Conservation (phyloP, 1,140 invertebrate genomes). For the Teleogryllus occipitalis region DNA sequence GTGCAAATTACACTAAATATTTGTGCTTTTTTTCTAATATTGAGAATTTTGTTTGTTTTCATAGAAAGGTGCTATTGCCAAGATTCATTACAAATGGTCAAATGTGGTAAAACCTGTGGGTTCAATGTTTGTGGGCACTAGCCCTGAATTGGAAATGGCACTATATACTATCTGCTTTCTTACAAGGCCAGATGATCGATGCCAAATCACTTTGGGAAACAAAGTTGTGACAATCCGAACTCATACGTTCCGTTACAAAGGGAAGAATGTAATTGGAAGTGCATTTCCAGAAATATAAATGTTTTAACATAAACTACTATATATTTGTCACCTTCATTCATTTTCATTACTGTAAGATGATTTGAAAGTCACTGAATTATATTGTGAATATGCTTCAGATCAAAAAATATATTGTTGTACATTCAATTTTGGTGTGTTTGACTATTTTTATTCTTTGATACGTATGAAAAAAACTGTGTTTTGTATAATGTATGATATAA, state of each 20-base stretch:
- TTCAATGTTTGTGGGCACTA: slow-evolving; percentile 80
- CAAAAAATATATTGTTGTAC: no score
- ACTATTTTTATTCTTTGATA: no score
- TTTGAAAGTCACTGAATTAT: no score
- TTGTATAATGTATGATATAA: no score
- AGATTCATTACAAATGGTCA: slow-evolving; percentile 66
- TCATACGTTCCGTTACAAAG: slow-evolving; percentile 48
- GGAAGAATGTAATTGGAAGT: slow-evolving; percentile 67
- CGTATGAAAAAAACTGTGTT: no score
- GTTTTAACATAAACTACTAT: background rate
- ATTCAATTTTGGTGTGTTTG: no score
- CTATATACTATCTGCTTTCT: slow-evolving; percentile 81
- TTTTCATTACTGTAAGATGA: no score
- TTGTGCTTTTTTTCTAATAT: background rate
- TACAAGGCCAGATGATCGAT: slow-evolving; percentile 56
- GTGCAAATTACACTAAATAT: no score
- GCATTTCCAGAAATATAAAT: slow-evolving; percentile 66
- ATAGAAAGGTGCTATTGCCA: slow-evolving; percentile 70
- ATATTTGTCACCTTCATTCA: no score
- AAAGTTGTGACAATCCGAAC: slow-evolving; percentile 62
- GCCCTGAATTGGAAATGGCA: slow-evolving; percentile 87
- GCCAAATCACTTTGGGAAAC: slow-evolving; percentile 59
- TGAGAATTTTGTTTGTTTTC: background rate
- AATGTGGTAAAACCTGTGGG: slow-evolving; percentile 66
- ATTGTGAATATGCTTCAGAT: no score